Evolutionary conservation across 2,113 vertebrate genomes (phyloP).

Genomic region (Aspiorhynchus laticeps): DNA sequence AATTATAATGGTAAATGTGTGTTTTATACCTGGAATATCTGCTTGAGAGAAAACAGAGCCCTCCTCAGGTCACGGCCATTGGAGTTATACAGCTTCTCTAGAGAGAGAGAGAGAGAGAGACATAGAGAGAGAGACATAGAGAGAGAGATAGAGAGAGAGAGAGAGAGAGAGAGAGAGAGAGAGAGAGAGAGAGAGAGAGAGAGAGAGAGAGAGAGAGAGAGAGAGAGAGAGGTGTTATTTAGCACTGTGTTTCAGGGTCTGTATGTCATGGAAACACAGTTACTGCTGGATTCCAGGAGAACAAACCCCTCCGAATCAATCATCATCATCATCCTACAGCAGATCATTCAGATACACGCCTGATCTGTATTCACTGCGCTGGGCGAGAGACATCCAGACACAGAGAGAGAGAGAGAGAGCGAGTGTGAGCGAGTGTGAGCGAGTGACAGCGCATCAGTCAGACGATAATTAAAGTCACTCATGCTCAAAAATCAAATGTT

Average conservation of each 20-base stretch:
- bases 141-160: neutral
- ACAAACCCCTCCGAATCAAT: too few relatives aligned
- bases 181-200: neutral
- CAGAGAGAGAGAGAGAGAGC: constrained; percentile 9
- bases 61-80: constrained; percentile 90
- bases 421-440: neutral
- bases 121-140: neutral
- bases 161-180: neutral
- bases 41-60: constrained; percentile 95
- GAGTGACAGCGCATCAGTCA: neutral
- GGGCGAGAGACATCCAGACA: neutral
- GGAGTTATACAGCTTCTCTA: constrained; percentile 93
- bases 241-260: too few relatives aligned
- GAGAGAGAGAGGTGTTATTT: too few relatives aligned
- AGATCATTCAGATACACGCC: too few relatives aligned
- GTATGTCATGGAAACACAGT: too few relatives aligned
- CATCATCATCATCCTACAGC: too few relatives aligned
- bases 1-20: too few relatives aligned
- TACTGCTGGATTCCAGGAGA: too few relatives aligned
- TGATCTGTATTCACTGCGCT: too few relatives aligned
- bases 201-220: neutral
- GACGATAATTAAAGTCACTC: neutral
- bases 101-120: constrained; percentile 33
- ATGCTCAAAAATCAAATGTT: neutral
- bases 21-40: constrained; percentile 89